Conservation (phyloP, 53 echinoderm and acorn worm species). For the Patiria pectinifera region DNA sequence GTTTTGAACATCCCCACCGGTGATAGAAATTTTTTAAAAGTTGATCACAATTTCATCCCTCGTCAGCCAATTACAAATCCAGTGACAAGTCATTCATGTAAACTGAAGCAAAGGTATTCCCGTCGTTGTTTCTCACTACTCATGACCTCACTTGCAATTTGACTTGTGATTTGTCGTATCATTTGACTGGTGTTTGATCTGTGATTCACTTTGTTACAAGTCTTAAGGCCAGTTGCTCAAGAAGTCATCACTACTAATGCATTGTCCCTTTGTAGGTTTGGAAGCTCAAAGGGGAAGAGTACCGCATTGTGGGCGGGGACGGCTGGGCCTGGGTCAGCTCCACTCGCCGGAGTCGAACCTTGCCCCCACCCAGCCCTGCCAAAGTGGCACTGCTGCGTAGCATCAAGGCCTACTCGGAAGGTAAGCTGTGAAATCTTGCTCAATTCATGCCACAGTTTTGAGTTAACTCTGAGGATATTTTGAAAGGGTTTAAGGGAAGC, state of each 20-base stretch:
- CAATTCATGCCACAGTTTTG: neutral
- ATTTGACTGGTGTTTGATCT: no score
- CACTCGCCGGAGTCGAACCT: slow-evolving; percentile 75
- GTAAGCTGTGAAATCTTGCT: slow-evolving; percentile 39
- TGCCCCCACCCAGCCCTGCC: slow-evolving; percentile 95
- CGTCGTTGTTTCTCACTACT: no score
- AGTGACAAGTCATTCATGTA: no score
- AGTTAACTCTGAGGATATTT: neutral
- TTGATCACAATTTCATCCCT: no score
- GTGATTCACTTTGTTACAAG: no score
- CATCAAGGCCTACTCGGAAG: slow-evolving; percentile 80
- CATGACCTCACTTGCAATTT: no score
- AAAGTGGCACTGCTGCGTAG: slow-evolving; percentile 80
- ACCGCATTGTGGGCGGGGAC: slow-evolving; percentile 83
- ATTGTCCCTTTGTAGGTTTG: slow-evolving; percentile 74
- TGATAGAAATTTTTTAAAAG: no score
- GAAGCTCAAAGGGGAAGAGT: slow-evolving; percentile 98
- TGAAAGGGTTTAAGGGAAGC: neutral
- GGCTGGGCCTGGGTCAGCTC: slow-evolving; percentile 90
- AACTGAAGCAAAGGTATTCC: no score
- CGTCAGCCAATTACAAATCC: no score
- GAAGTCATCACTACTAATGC: neutral
- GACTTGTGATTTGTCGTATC: no score
- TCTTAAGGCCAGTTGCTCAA: no score
- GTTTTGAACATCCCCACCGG: no score